Conservation (phyloP, 2,113 vertebrate species). For the Oryzias javanicus region DNA sequence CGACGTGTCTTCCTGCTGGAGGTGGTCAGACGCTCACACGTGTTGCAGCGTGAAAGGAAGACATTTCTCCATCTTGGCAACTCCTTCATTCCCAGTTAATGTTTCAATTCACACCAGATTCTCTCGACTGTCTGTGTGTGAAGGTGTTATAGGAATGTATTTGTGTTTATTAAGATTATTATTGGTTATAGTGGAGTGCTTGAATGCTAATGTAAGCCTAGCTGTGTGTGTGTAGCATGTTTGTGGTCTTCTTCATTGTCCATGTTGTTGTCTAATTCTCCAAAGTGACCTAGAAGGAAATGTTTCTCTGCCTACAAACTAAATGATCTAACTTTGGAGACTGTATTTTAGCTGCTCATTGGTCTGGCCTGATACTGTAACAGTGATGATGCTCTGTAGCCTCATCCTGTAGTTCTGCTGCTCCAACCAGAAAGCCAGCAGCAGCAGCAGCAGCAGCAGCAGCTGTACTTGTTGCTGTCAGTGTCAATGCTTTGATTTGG, state of each 20-base stretch:
- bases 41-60: not conserved
- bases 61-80: not conserved
- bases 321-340: slow-evolving; percentile 23
- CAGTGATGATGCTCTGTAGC: slow-evolving; percentile 32
- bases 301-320: slow-evolving; percentile 31
- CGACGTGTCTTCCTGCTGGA: slow-evolving; percentile 39
- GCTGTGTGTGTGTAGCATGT: slow-evolving; percentile 44
- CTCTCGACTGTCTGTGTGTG: not conserved
- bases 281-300: slow-evolving; percentile 25
- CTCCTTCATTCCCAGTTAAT: not conserved
- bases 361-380: slow-evolving; percentile 11
- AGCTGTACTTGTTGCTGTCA: too few species aligned
- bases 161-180: slow-evolving; percentile 7
- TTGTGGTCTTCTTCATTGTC: slow-evolving; percentile 22
- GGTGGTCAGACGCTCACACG: not conserved
- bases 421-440: not conserved
- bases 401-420: not conserved
- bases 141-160: slow-evolving; percentile 43
- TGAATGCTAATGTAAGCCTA: not conserved
- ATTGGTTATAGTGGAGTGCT: not conserved
- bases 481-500: too few species aligned
- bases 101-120: not conserved
- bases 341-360: slow-evolving; percentile 21
- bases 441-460: too few species aligned
- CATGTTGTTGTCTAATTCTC: slow-evolving; percentile 4